These are phyloP conservation scores for Loriculus beryllinus DNA, from an alignment of 2,797 vertebrate genomes.

Conservation along the genomic window DNA sequence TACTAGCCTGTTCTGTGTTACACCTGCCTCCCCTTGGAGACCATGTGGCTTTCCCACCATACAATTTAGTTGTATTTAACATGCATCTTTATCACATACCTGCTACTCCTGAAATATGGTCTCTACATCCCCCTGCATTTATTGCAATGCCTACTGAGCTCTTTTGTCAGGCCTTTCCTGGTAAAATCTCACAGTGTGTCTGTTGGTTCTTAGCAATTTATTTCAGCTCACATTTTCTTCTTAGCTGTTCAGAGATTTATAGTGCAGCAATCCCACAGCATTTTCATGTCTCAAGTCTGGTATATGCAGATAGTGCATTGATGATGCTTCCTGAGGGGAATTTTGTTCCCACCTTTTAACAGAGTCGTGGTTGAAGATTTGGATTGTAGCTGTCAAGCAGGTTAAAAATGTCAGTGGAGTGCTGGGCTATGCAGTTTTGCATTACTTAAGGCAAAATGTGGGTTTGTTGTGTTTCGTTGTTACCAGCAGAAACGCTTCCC, in stretches of 20 bases:
- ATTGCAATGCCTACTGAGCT: background rate
- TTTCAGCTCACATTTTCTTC: background rate
- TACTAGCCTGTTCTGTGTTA: background rate
- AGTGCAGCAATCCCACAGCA: background rate
- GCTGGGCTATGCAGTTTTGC: background rate
- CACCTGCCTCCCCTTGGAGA: background rate
- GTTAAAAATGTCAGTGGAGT: background rate
- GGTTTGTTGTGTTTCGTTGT: background rate
- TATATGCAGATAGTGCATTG: background rate
- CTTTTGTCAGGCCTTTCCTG: background rate
- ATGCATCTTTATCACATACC: fast-evolving
- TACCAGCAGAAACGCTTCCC: background rate
- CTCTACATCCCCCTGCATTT: background rate
- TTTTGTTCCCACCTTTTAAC: background rate
- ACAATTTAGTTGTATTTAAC: background rate
- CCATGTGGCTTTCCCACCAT: background rate
- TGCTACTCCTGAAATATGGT: background rate
- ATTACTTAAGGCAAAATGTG: background rate
- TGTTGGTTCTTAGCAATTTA: background rate
- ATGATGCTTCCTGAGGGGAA: background rate
- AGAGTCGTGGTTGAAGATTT: background rate
- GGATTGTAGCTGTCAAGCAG: background rate
- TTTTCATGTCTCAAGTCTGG: background rate
- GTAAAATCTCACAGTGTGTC: background rate
- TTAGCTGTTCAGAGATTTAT: background rate